Conservation (phyloP, 2,113 vertebrate genomes). For the Meles meles region DNA sequence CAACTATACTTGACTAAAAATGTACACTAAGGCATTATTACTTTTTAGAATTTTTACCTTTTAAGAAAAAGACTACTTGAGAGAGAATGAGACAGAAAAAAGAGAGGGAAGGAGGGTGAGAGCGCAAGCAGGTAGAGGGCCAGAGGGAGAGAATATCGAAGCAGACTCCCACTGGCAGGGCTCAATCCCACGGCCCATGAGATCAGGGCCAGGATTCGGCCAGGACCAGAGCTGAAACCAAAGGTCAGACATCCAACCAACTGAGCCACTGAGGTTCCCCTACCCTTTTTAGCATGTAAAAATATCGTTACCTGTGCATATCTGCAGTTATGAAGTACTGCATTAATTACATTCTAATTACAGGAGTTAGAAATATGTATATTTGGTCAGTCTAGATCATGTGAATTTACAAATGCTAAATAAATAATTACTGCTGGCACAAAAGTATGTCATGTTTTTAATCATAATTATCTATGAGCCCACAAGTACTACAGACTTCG, state of each 20-base stretch:
- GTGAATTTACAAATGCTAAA: not conserved
- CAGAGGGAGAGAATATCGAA: not conserved
- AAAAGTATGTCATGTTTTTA: slow-evolving; percentile 14
- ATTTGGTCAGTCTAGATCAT: not conserved
- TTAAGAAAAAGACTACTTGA: not conserved
- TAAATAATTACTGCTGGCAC: not conserved
- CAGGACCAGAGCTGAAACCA: not conserved
- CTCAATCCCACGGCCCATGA: not conserved
- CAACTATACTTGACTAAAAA: not conserved
- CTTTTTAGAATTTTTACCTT: not conserved
- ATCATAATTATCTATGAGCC: not conserved
- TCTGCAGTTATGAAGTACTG: not conserved
- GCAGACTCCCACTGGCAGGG: not conserved
- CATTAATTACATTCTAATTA: not conserved
- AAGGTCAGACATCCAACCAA: not conserved
- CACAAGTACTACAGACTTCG: not conserved
- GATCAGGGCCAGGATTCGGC: not conserved
- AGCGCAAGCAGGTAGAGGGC: not conserved
- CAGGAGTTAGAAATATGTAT: not conserved
- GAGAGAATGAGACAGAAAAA: not conserved
- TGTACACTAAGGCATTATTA: not conserved
- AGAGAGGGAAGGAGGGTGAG: not conserved
- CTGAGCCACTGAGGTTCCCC: not conserved
- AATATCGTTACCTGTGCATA: not conserved
- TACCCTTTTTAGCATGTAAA: not conserved